Base-by-base conservation (phyloP, 2,113 vertebrate genomes). In the Gallinago undulata region DNA sequence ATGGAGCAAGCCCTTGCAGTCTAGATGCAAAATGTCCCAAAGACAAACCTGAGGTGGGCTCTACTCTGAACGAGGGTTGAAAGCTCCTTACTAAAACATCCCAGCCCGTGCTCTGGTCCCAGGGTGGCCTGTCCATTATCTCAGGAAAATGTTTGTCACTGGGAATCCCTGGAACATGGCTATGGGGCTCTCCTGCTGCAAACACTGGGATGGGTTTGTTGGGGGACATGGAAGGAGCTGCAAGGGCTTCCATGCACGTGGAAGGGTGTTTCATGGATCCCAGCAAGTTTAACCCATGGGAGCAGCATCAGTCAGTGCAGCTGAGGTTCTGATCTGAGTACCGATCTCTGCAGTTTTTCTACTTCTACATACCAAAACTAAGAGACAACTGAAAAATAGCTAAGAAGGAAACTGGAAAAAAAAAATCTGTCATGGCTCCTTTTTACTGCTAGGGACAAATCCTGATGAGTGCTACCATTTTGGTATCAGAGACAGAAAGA, bases 201-300 rank as follows among this genome's bases (percentile, higher is more conserved):
- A 27, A 9, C 1, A 0, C 10, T 9, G 7, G 18, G 7, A 5
- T 68, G 9, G 31, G 18, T 67, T 57, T 57, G 7, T 13, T 55
- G 35, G 7, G 60, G 22, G n/a, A 33, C 24, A 35, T 0, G 2
- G 33, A 43, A 62, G 35, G 41, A 78, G 7, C 37, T 64, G 43
- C 1, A 2, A 16, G 39, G 53, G 6, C 15, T 73, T 39, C 14
- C 35, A 56, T 2, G 2, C 5, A 13, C 0, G 0, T 3, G 8
- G 24, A 62, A 47, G 31, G 35, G 6, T 19, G 25, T 8, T 13
- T 7, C 45, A 7, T 17, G 22, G 8, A 13, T 55, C 19, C 35
- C 5, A 30, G 30, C 10, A 87, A 57, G 7, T 56, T 68, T 60
- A 27, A 59, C 24, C 30, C 7, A 1, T 31, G 15, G 35, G 3